These are phyloP conservation scores for Melipona beecheii DNA, from an alignment of 2,888 invertebrate species.

Conservation along the genomic window DNA sequence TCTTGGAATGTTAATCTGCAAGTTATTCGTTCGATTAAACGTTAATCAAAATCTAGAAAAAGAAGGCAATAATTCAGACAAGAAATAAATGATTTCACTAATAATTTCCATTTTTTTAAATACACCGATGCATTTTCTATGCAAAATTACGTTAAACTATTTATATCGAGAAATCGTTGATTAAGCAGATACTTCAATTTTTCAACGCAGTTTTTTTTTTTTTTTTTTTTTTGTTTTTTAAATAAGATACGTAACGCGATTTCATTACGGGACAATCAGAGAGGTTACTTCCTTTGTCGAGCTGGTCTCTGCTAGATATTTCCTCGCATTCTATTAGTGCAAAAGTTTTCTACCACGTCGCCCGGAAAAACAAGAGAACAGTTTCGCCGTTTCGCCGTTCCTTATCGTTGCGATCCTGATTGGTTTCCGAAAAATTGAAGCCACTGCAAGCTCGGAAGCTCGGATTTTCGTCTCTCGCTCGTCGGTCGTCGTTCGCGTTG, in stretches of 20 bases:
- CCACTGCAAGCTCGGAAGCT: background rate
- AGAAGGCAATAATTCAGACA: no score
- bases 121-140: no score
- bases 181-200: no score
- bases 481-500: background rate
- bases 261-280: background rate
- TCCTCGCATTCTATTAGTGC: slow-evolving; percentile 14
- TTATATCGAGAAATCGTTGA: no score
- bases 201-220: no score
- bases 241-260: slow-evolving; percentile 17
- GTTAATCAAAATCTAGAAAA: no score
- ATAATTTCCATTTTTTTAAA: no score
- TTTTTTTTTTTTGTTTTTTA: background rate
- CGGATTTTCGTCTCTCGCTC: no score
- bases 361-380: background rate
- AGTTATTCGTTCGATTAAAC: no score
- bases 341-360: background rate
- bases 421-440: slow-evolving; percentile 25
- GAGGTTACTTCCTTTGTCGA: background rate
- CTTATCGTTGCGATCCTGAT: background rate
- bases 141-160: no score
- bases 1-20: no score
- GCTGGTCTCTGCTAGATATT: slow-evolving; percentile 28
- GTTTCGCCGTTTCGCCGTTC: background rate
- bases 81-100: no score